Evolutionary conservation across 2,797 vertebrate genomes (phyloP).

Genomic region (Phrynocephalus guinanensis): DNA sequence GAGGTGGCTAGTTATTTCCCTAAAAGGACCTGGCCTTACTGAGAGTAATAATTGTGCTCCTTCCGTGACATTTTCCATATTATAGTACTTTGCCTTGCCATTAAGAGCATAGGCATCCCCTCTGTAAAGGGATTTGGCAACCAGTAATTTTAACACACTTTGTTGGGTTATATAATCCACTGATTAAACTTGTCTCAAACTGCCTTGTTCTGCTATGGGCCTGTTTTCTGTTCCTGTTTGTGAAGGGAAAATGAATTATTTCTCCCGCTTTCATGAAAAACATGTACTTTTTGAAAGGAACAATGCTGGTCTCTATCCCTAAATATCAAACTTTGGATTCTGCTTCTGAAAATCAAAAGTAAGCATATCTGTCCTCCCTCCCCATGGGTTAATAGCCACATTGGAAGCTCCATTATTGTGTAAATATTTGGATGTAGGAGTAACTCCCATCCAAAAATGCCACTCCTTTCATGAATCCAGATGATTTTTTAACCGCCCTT

Average conservation of each 20-base stretch:
- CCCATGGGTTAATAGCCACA: too few relatives aligned
- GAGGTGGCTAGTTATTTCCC: not conserved
- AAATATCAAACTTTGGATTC: conserved; percentile 1
- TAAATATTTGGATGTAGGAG: too few relatives aligned
- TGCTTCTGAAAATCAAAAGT: conserved; percentile 12
- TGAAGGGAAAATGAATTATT: not conserved
- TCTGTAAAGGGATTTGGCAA: not conserved
- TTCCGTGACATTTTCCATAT: not conserved
- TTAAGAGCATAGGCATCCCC: not conserved
- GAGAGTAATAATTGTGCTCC: not conserved
- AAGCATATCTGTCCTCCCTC: too few relatives aligned
- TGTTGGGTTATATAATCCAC: conserved; percentile 7
- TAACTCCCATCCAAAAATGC: too few relatives aligned
- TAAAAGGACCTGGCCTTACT: not conserved
- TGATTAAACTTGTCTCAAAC: conserved; percentile 18
- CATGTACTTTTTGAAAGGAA: not conserved
- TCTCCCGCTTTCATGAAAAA: not conserved
- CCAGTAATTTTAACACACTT: not conserved
- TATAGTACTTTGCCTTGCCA: not conserved
- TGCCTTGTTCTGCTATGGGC: conserved; percentile 6
- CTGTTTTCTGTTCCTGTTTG: conserved; percentile 11
- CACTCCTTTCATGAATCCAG: too few relatives aligned
- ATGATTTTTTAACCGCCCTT: too few relatives aligned
- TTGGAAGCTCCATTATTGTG: too few relatives aligned
- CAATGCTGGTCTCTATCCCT: not conserved